Conservation (phyloP, 2,113 vertebrate genomes). For the western clawed frog (Xenopus tropicalis) region UCB_Xtro_10.0 CM004451.2:80940501-80941000, state of each 20-base stretch:
- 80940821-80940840: not conserved
- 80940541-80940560: slow-evolving; percentile 41
- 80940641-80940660: slow-evolving; percentile 49
- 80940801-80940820: not conserved
- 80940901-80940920: no score
- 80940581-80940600: slow-evolving; percentile 42
- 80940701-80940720: slow-evolving; percentile 26
- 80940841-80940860: not conserved
- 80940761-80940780: not conserved
- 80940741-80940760: slow-evolving; percentile 4
- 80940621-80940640: slow-evolving; percentile 48
- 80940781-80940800: not conserved
- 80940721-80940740: slow-evolving; percentile 38
- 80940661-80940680: slow-evolving; percentile 44
- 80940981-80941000: no score
- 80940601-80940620: slow-evolving; percentile 37
- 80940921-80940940: no score
- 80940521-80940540: slow-evolving; percentile 15
- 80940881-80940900: no score
- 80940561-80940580: slow-evolving; percentile 40
- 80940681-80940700: slow-evolving; percentile 3
- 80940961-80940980: no score
- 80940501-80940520: no score
- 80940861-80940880: no score
- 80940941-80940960: no score